phyloP scores from a whole-genome alignment of 2,797 vertebrate species.

The Danio jaintianensis region DNA sequence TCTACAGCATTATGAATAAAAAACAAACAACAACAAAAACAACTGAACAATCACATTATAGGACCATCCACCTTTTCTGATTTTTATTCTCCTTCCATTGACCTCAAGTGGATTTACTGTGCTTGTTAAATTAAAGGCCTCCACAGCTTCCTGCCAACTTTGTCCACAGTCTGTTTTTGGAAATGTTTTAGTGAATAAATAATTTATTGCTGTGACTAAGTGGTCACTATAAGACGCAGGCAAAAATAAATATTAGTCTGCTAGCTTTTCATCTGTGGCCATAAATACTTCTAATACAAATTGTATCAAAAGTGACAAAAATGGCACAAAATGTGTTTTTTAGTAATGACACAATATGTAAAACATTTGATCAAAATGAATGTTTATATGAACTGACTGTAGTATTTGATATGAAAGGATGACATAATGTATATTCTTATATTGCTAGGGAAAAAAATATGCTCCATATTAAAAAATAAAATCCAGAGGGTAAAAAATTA shows the following conservation, averaged over 20 bases:
- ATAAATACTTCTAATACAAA: background rate
- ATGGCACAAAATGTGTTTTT: background rate
- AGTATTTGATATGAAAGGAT: background rate
- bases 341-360: too few relatives aligned
- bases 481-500: background rate
- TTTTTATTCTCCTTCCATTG: too few relatives aligned
- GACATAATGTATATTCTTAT: background rate
- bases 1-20: background rate
- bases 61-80: background rate
- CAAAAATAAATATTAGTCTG: too few relatives aligned
- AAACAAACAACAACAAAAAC: background rate
- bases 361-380: too few relatives aligned
- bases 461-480: background rate
- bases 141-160: background rate
- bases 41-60: too few relatives aligned
- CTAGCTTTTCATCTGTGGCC: background rate
- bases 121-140: slow-evolving; percentile 19
- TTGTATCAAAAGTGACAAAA: background rate
- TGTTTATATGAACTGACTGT: too few relatives aligned
- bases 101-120: background rate
- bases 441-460: background rate
- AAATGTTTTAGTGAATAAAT: slow-evolving; percentile 5
- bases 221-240: background rate
- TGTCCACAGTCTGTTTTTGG: background rate
- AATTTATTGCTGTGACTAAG: background rate